Conservation (phyloP, 2,797 vertebrate genomes). For the Enteromius anoplus region DNA sequence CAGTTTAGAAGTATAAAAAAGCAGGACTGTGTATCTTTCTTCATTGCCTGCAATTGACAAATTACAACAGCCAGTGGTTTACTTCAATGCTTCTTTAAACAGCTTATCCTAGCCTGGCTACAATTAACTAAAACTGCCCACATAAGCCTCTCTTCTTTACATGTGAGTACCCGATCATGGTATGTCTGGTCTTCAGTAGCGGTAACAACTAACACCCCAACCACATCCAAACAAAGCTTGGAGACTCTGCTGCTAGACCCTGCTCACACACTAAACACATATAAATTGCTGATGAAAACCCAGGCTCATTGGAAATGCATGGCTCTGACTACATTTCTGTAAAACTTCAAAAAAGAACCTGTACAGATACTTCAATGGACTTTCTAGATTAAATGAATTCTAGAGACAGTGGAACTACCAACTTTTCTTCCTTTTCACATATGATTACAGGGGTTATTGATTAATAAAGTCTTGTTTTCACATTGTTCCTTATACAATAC, state of each 20-base stretch:
- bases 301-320: neutral
- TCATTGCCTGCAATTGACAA: neutral
- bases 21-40: neutral
- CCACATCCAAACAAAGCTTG: conserved; percentile 18
- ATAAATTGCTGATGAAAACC: neutral
- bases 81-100: conserved; percentile 11
- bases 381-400: neutral
- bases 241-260: neutral
- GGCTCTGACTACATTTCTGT: neutral
- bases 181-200: conserved; percentile 1
- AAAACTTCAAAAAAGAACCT: neutral
- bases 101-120: neutral
- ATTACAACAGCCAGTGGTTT: neutral
- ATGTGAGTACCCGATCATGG: neutral
- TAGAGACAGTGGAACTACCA: neutral
- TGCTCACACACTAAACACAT: conserved; percentile 15
- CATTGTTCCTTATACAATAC: neutral
- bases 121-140: conserved; percentile 1
- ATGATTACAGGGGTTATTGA: neutral
- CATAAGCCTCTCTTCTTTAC: conserved; percentile 5
- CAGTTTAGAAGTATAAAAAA: too few relatives aligned
- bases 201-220: conserved; percentile 4
- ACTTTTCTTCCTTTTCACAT: neutral
- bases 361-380: neutral
- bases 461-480: neutral